Conservation (phyloP, 2,113 vertebrate species). For the Atlantisia rogersi region DNA sequence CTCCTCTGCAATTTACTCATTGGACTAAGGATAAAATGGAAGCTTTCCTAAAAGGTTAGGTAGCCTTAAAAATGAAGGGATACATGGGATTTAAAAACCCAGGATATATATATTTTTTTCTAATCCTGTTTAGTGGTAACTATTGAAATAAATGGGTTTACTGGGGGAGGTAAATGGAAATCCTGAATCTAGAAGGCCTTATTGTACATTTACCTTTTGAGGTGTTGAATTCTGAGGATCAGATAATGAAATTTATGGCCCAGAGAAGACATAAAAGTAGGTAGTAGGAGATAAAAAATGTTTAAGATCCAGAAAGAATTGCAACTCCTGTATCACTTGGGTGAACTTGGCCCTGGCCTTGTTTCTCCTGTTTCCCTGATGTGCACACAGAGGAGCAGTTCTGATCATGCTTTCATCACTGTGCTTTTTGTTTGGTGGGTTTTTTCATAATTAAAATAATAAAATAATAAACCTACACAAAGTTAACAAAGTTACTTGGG, state of each 20-base stretch:
- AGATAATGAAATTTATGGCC: neutral
- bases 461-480: neutral
- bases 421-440: neutral
- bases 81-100: neutral
- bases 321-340: neutral
- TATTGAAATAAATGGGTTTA: slow-evolving; percentile 27
- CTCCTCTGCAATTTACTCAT: slow-evolving; percentile 6
- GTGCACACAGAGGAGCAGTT: accelerated
- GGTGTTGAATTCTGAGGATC: neutral
- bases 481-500: neutral
- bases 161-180: neutral
- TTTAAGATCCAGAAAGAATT: neutral
- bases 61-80: neutral
- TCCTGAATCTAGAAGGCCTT: neutral
- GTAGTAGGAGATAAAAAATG: neutral
- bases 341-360: neutral
- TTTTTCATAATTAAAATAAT: neutral
- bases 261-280: neutral
- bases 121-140: slow-evolving; percentile 28
- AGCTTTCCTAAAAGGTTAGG: neutral
- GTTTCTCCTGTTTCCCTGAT: neutral
- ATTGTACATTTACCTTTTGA: slow-evolving; percentile 10
- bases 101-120: neutral
- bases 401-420: neutral
- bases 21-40: slow-evolving; percentile 34